phyloP scores from a whole-genome alignment of 2,113 vertebrate genomes.

The Puntigrus tetrazona region DNA sequence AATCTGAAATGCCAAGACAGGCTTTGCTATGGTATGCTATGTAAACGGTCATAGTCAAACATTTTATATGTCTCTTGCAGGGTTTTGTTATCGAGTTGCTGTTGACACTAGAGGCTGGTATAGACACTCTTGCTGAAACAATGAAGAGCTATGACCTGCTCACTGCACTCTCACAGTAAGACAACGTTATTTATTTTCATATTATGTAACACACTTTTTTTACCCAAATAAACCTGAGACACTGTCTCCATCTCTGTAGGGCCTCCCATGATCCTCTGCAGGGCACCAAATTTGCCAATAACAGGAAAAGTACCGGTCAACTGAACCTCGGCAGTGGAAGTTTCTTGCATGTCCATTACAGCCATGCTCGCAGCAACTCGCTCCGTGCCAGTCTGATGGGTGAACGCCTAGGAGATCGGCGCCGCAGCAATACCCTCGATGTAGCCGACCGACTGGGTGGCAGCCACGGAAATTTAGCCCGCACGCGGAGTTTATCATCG shows the following conservation, averaged over 20 bases:
- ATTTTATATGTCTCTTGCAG: conserved; percentile 66
- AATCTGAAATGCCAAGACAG: neutral
- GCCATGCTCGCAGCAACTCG: conserved; percentile 87
- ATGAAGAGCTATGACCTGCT: conserved; percentile 97
- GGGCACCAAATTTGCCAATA: conserved; percentile 92
- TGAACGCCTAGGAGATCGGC: conserved; percentile 85
- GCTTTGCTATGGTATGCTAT: too few species aligned
- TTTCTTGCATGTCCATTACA: conserved; percentile 79
- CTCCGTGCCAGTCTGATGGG: conserved; percentile 86
- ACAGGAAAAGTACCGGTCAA: conserved; percentile 97
- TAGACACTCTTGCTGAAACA: conserved; percentile 93
- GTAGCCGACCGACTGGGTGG: conserved; percentile 86
- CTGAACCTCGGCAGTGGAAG: conserved; percentile 87
- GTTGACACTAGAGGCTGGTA: conserved; percentile 93
- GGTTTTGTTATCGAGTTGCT: conserved; percentile 98
- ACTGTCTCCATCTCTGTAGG: conserved; percentile 63
- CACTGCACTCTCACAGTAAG: conserved; percentile 95
- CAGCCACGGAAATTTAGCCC: conserved; percentile 89
- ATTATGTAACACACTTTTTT: neutral
- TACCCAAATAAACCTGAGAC: neutral
- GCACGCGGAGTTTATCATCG: conserved; percentile 94
- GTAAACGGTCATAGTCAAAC: neutral
- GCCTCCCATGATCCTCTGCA: conserved; percentile 84
- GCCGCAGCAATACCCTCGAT: conserved; percentile 95
- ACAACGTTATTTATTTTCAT: neutral